These are phyloP conservation scores for Oncopodura yosiiana DNA, from an alignment of 1,140 invertebrate genomes.

Conservation along the genomic window DNA sequence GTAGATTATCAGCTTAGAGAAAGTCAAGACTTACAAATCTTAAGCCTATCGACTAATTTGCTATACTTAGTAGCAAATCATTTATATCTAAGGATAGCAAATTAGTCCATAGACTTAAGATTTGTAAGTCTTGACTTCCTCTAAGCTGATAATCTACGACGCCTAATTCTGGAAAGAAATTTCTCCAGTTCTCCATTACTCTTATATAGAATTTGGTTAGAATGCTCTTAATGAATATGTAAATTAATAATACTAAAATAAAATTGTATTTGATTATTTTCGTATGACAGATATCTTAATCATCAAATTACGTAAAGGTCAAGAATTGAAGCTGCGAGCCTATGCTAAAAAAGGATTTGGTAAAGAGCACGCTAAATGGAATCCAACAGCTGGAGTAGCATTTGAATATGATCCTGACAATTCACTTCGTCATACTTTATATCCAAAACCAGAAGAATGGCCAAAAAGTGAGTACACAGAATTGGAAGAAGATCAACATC, in stretches of 20 bases:
- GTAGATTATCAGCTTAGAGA: too few species aligned
- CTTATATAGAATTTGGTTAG: too few species aligned
- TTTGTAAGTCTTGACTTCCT: too few species aligned
- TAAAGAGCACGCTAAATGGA: conserved; percentile 99
- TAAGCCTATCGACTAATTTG: too few species aligned
- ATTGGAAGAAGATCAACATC: conserved; percentile 82
- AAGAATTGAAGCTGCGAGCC: conserved; percentile 88
- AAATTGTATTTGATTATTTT: conserved; percentile 6
- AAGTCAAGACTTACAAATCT: too few species aligned
- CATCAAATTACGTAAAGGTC: conserved; percentile 94
- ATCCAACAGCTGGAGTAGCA: conserved; percentile 92
- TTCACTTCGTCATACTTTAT: conserved; percentile 88
- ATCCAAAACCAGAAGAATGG: conserved; percentile 98
- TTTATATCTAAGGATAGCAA: too few species aligned
- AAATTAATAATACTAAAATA: too few species aligned
- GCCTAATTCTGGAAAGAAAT: too few species aligned
- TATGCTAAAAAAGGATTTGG: conserved; percentile 95
- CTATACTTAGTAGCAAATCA: too few species aligned
- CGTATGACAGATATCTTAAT: conserved; percentile 89
- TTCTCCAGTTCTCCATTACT: neutral
- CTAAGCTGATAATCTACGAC: too few species aligned
- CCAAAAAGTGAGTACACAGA: conserved; percentile 95
- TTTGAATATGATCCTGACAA: conserved; percentile 99
- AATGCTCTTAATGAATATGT: too few species aligned
- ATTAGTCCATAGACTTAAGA: neutral